Conservation (phyloP, 2,888 invertebrate genomes). For the Osmoderma eremita region DNA sequence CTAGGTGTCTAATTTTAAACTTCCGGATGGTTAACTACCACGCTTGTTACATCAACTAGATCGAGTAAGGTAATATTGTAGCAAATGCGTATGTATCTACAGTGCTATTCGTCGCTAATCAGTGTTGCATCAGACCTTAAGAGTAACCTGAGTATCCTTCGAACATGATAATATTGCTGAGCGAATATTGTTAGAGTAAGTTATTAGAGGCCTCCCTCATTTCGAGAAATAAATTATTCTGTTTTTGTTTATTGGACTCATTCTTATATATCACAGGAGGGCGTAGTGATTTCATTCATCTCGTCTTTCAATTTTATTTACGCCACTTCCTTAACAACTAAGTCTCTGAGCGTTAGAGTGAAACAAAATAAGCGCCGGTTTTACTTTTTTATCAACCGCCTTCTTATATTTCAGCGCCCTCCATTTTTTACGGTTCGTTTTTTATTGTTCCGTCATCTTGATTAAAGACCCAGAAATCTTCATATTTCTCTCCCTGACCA, state of each 20-base stretch:
- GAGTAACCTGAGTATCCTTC: no score
- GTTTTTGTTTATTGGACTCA: not conserved
- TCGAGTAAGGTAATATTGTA: no score
- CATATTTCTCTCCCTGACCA: slow-evolving; percentile 28
- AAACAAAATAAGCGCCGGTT: slow-evolving; percentile 14
- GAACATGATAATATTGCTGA: no score
- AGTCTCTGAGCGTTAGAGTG: not conserved
- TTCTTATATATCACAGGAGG: slow-evolving; percentile 14
- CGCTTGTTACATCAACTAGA: no score
- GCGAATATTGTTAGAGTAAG: not conserved
- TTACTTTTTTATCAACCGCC: slow-evolving; percentile 26
- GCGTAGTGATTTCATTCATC: slow-evolving; percentile 27
- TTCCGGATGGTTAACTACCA: no score
- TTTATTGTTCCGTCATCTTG: slow-evolving; percentile 39
- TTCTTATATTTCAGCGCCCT: slow-evolving; percentile 37
- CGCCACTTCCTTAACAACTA: slow-evolving; percentile 23
- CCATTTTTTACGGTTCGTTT: slow-evolving; percentile 38
- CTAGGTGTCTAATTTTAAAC: no score
- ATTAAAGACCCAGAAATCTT: slow-evolving; percentile 38
- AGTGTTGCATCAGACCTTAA: no score
- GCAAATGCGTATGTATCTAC: no score
- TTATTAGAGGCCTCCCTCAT: not conserved
- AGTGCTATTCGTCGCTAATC: no score
- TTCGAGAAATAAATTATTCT: not conserved
- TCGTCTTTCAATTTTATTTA: slow-evolving; percentile 23